phyloP scores from a whole-genome alignment of 2,888 invertebrate genomes.

The Vannuccia rotundouncinata region DNA sequence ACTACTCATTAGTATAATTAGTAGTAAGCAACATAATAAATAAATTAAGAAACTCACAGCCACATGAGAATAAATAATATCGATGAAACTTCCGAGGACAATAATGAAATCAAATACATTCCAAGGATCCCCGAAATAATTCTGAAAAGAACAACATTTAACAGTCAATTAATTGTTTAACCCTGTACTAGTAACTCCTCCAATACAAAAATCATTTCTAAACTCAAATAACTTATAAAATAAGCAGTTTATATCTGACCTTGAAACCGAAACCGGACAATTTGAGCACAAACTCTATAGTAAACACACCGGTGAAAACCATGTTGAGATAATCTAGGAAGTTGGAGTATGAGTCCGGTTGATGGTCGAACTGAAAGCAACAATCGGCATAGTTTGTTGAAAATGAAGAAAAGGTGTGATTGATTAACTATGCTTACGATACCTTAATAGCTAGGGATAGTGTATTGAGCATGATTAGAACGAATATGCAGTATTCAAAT shows the following conservation, averaged over 20 bases:
- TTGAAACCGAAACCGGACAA: slow-evolving; percentile 92
- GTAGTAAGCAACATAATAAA: background rate
- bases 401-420: no score
- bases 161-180: background rate
- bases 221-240: background rate
- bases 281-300: slow-evolving; percentile 94
- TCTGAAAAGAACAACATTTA: slow-evolving; percentile 44
- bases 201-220: background rate
- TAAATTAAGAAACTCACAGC: slow-evolving; percentile 31
- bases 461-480: slow-evolving; percentile 93
- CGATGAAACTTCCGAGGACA: slow-evolving; percentile 54
- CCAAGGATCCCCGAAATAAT: slow-evolving; percentile 58
- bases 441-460: slow-evolving; percentile 88
- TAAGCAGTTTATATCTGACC: no score
- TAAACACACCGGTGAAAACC: slow-evolving; percentile 95
- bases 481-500: slow-evolving; percentile 96
- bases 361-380: slow-evolving; percentile 35
- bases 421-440: no score
- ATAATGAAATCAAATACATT: slow-evolving; percentile 58
- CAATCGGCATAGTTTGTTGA: no score
- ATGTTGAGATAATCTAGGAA: slow-evolving; percentile 87
- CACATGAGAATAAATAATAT: slow-evolving; percentile 39
- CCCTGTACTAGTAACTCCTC: background rate
- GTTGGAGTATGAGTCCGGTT: slow-evolving; percentile 31
- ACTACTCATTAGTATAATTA: background rate